phyloP scores from a whole-genome alignment of 2,888 invertebrate genomes.

The Branchellion lobata region DNA sequence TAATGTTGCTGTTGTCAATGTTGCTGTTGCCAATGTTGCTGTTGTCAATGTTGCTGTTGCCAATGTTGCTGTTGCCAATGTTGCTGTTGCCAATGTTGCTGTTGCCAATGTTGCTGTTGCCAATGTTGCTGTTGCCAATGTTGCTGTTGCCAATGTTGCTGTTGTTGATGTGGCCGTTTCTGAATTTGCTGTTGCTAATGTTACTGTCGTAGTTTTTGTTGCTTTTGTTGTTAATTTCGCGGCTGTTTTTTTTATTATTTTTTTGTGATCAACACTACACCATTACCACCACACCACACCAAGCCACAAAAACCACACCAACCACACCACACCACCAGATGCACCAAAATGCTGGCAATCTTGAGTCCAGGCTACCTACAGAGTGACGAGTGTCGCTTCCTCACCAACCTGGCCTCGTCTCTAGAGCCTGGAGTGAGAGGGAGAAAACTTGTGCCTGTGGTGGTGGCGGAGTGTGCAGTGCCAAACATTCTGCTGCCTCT shows the following conservation, averaged over 20 bases:
- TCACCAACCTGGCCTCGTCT: constrained; percentile 77
- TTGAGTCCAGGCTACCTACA: constrained; percentile 75
- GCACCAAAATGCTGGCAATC: constrained; percentile 76
- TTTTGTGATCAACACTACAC: no score
- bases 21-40: background rate
- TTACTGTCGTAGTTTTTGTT: no score
- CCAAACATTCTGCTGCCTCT: constrained; percentile 56
- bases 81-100: background rate
- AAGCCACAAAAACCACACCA: no score
- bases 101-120: no score
- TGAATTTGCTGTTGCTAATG: no score
- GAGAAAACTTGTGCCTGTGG: constrained; percentile 58
- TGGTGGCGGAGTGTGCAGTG: constrained; percentile 52
- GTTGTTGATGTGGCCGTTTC: no score
- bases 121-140: no score
- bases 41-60: background rate
- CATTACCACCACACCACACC: no score
- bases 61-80: background rate
- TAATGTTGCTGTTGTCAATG: background rate
- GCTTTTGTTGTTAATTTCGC: no score
- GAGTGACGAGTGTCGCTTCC: constrained; percentile 76
- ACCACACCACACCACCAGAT: no score
- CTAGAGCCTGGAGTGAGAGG: constrained; percentile 69
- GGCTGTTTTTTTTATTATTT: no score
- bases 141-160: no score